Base-by-base conservation (phyloP, 1,140 invertebrate species). In the Drosophila saltans region DNA sequence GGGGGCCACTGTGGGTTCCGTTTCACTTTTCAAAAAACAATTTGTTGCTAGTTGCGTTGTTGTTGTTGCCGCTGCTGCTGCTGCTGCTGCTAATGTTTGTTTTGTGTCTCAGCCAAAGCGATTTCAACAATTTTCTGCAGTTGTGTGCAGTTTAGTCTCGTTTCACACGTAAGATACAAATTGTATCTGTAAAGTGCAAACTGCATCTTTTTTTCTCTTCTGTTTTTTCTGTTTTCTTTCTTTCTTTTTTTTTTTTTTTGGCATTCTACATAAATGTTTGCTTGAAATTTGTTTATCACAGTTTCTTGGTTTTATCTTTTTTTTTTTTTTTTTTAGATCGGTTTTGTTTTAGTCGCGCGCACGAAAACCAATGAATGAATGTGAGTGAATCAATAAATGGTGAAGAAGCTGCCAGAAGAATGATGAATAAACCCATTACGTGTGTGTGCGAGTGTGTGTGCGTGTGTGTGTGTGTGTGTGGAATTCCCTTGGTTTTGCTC, bases 301-400 rank as follows among this genome's bases (percentile, higher is more conserved):
- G 52, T 30, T 64, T 43, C 40, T 33, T 30, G 24, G 10, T 26
- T 30, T 62, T 39, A 43, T 56, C 36, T 43, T 41, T 16, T 16
- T 16, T 30, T 62, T 39, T 56, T 56, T 41, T 43, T 41, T 26
- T 57, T 58, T 67, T 43, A n/a, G 41, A 11, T 36, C 33, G 55
- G 66, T 75, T 78, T 69, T 69, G 69, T 73, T 81, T 83, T 61
- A 66, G 76, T 64, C 67, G 72, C 67, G 72, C 75, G 81, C 75
- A 69, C 78, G 33, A 79, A 85, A 85, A 76, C 82, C 78, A 76
- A 88, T 86, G 82, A 86, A 88, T 88, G 83, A 86, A 85, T 39
- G 43, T 82, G 83, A 82, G 86, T 39, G 43, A 52, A 52, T 26
- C 16, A 52, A 52, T 52, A 21, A 52, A 52, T 39, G 60, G 60